Conservation (phyloP, 2,797 vertebrate species). For the Epinephelus awoara region DNA sequence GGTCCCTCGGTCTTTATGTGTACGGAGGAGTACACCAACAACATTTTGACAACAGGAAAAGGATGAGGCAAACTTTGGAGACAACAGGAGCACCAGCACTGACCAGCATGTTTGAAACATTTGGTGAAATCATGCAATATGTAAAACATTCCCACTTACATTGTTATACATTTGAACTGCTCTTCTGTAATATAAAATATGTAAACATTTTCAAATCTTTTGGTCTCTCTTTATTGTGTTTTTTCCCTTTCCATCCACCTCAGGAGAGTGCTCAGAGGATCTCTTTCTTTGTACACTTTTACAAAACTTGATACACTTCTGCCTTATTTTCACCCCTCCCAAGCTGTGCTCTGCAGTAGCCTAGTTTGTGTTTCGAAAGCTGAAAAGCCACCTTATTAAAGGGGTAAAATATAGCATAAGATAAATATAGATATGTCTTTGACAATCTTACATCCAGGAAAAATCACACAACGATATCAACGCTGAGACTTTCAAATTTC, state of each 20-base stretch:
- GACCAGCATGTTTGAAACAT: slow-evolving; percentile 49
- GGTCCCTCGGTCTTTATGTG: slow-evolving; percentile 55
- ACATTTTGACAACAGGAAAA: slow-evolving; percentile 70
- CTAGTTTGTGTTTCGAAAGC: slow-evolving; percentile 6
- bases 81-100: slow-evolving; percentile 52
- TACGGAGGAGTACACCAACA: slow-evolving; percentile 57
- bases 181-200: slow-evolving; percentile 51
- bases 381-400: slow-evolving; percentile 1
- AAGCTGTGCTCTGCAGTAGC: slow-evolving; percentile 10
- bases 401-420: neutral
- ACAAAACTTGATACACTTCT: neutral
- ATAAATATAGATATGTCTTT: slow-evolving; percentile 11
- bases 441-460: slow-evolving; percentile 1
- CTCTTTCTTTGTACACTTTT: neutral
- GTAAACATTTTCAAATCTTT: slow-evolving; percentile 56
- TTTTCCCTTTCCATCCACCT: slow-evolving; percentile 4
- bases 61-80: slow-evolving; percentile 47
- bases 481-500: slow-evolving; percentile 30
- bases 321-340: neutral
- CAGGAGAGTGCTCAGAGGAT: neutral
- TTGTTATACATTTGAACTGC: slow-evolving; percentile 31
- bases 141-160: slow-evolving; percentile 35
- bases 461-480: slow-evolving; percentile 28
- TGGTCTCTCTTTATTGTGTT: neutral
- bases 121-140: slow-evolving; percentile 60